These are phyloP conservation scores for Aegithalos caudatus DNA, from an alignment of 2,113 vertebrate genomes.

Conservation along the genomic window DNA sequence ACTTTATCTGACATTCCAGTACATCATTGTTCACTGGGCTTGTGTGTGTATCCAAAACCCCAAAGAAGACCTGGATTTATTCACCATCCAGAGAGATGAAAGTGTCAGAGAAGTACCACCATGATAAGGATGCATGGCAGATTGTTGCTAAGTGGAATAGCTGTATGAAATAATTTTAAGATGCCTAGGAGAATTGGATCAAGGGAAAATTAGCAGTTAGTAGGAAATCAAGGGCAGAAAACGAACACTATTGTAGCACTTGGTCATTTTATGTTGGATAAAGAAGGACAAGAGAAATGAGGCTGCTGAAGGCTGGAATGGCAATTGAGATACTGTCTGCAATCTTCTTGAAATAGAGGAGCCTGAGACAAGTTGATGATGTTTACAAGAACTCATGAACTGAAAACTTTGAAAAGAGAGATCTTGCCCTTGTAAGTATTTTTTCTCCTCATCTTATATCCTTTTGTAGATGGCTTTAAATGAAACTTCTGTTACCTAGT, in stretches of 20 bases:
- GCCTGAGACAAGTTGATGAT: background rate
- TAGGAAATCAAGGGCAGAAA: background rate
- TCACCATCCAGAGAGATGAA: background rate
- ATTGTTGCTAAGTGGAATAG: background rate
- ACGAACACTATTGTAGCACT: background rate
- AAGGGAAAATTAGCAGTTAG: background rate
- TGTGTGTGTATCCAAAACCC: background rate
- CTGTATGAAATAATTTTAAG: background rate
- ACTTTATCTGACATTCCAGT: background rate
- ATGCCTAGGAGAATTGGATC: background rate
- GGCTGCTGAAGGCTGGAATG: background rate
- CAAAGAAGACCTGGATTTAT: background rate
- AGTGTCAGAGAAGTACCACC: background rate
- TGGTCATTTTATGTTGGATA: background rate
- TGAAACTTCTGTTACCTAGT: background rate
- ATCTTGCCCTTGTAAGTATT: conserved; percentile 5
- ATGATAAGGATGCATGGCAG: background rate
- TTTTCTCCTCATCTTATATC: background rate
- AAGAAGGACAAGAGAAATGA: background rate
- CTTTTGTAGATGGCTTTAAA: background rate
- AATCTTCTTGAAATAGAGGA: background rate
- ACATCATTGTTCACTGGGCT: background rate
- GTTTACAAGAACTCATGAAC: background rate
- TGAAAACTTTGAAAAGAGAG: background rate
- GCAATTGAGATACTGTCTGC: background rate